Percentiles rank a stretch among this genome's conserved stretches.
These are phyloP conservation scores for Tinamus guttatus DNA, from an alignment of 2,113 vertebrate species.

Conservation along the genomic window DNA sequence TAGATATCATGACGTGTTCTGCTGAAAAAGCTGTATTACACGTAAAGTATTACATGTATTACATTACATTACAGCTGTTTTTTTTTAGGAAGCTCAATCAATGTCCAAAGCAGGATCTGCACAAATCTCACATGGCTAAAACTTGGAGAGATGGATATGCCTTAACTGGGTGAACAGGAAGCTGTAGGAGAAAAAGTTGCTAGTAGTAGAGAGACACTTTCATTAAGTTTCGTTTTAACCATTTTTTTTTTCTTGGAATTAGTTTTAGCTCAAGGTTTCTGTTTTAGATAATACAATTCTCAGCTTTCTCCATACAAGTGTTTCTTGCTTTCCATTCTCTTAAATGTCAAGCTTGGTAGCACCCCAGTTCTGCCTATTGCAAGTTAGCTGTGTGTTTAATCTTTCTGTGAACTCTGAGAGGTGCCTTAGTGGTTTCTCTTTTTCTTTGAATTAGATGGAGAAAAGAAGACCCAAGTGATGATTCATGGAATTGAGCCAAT, in stretches of 20 bases:
- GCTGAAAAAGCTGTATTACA: not conserved
- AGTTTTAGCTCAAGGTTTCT: conserved; percentile 69
- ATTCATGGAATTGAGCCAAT: conserved; percentile 97
- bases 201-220: conserved; percentile 62
- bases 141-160: accelerated
- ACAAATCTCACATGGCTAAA: not conserved
- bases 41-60: not conserved
- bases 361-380: not conserved
- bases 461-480: conserved; percentile 92
- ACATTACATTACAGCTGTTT: no score
- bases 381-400: conserved; percentile 39
- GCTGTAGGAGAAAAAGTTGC: conserved; percentile 23
- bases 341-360: conserved; percentile 27
- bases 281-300: conserved; percentile 57
- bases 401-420: conserved; percentile 45
- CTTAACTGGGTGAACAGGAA: conserved; percentile 44
- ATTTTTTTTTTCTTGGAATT: conserved; percentile 71
- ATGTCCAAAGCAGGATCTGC: not conserved
- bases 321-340: conserved; percentile 59
- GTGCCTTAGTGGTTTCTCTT: conserved; percentile 66
- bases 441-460: conserved; percentile 86
- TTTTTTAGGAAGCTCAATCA: not conserved
- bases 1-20: not conserved
- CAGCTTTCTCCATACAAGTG: conserved; percentile 62
- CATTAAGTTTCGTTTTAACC: conserved; percentile 57